Evolutionary conservation across 2,888 invertebrate genomes (phyloP), one percentile per base, ranked within the genome.

Genomic region (Papilio protenor): DNA sequence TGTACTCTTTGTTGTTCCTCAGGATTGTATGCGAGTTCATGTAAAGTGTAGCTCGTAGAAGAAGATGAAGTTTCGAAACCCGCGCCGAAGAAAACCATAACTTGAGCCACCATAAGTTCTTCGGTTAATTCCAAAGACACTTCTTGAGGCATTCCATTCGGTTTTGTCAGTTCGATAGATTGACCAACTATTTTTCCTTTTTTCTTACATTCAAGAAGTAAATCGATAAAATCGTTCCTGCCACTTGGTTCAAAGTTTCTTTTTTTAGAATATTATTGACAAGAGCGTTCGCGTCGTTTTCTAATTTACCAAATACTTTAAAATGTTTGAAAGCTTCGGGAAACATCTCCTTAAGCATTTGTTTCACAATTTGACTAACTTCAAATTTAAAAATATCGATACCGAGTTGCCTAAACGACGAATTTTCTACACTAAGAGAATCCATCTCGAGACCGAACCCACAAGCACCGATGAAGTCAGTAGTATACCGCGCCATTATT

Each of bases 221-320:
- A 84, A 80, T 90, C 90, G 0, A 89, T 87, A 73, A 90, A 90
- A 77, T 90, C 90, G 72, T 89, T 87, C 21, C 77, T 78, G 0
- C 87, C 87, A 0, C 89, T 87, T 0, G 91, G 91, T 73, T 87
- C 81, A 76, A 83, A 84, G 57, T 86, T 84, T 75, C 90, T 83
- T 78, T 87, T 82, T 83, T 85, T 49, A 85, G 81, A n/a, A 89
- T 87, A n/a, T 85, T 81, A 21, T 81, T 82, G 3, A 89, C 85
- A 0, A 89, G 81, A 16, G 77, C 76, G 3, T 85, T 78, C 5
- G 89, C 82, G 10, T 88, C 89, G 14, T 86, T 85, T 75, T 92
- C 91, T 0, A 92, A 83, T 27, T 86, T 83, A 0, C 82, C 84
- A 14, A 91, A 82, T 40, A 75, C 18, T 78, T 86, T 90, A 1